These are phyloP conservation scores for Peribatodes rhomboidaria DNA, from an alignment of 2,888 invertebrate genomes.

Conservation along the genomic window DNA sequence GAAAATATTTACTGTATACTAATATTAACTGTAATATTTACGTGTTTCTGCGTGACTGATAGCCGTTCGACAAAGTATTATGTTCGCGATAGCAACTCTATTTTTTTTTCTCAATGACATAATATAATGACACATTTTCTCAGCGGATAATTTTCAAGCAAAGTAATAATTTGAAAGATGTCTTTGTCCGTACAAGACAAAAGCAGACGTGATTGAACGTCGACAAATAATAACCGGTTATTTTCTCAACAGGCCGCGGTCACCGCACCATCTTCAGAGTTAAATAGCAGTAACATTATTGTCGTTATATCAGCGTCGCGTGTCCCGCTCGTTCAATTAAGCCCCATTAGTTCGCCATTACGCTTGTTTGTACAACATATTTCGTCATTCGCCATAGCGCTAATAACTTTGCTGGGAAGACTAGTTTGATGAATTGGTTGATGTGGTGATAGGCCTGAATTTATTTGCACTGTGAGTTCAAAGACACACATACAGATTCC, in stretches of 20 bases:
- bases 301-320: constrained; percentile 38
- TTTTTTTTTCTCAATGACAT: no score
- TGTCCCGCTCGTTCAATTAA: constrained; percentile 60
- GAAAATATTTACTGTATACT: no score
- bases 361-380: constrained; percentile 51
- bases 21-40: no score
- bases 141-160: neutral
- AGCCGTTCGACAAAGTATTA: no score
- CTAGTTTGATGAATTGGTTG: constrained; percentile 16
- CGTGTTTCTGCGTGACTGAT: no score
- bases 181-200: constrained; percentile 7
- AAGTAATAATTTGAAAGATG: neutral
- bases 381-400: constrained; percentile 30
- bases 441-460: neutral
- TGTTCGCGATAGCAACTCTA: no score
- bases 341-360: constrained; percentile 54
- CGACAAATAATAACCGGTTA: constrained; percentile 25
- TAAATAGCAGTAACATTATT: constrained; percentile 33
- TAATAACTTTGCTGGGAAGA: constrained; percentile 22
- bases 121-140: no score
- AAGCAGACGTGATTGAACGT: constrained; percentile 14
- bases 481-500: no score
- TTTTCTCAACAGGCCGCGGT: constrained; percentile 29
- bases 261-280: constrained; percentile 29
- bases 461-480: constrained; percentile 16